These are phyloP conservation scores for Andrena minutula DNA, from an alignment of 2,888 invertebrate genomes.

Conservation along the genomic window DNA sequence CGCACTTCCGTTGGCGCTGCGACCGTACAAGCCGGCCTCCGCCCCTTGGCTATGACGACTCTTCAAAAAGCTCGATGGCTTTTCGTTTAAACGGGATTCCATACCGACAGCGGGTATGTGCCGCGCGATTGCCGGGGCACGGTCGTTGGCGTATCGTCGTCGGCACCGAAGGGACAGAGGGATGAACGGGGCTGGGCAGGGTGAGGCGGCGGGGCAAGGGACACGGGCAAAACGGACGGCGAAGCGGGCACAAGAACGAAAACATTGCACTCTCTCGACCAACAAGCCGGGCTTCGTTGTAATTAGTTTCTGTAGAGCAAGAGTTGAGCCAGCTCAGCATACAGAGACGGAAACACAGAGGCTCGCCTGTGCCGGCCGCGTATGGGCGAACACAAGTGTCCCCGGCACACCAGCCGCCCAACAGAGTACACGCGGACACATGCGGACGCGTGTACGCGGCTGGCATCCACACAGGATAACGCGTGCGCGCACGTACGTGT, in stretches of 20 bases:
- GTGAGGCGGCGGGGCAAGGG: constrained; percentile 14
- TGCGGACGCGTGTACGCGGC: neutral
- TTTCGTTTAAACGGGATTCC: constrained; percentile 13
- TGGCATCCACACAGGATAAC: constrained; percentile 7
- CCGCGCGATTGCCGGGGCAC: constrained; percentile 9
- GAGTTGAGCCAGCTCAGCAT: constrained; percentile 73
- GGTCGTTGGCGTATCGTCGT: constrained; percentile 30
- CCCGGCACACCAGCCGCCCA: neutral
- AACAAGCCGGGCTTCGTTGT: constrained; percentile 77
- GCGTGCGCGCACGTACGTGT: constrained; percentile 18
- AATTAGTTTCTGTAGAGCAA: constrained; percentile 78
- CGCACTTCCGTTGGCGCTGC: neutral
- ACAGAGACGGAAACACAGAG: constrained; percentile 55
- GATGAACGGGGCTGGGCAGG: constrained; percentile 13
- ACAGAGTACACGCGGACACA: neutral
- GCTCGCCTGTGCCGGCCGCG: constrained; percentile 15
- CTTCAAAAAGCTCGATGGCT: constrained; percentile 29
- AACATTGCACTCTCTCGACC: constrained; percentile 76
- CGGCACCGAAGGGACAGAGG: constrained; percentile 16
- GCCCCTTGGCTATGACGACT: neutral
- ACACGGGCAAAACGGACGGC: constrained; percentile 59
- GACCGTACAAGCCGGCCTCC: neutral
- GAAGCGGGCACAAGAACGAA: constrained; percentile 73
- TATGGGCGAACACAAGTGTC: constrained; percentile 25
- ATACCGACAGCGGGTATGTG: neutral